These are phyloP conservation scores for Chromoteleia sp. DNA, from an alignment of 2,888 invertebrate genomes.

Conservation along the genomic window DNA sequence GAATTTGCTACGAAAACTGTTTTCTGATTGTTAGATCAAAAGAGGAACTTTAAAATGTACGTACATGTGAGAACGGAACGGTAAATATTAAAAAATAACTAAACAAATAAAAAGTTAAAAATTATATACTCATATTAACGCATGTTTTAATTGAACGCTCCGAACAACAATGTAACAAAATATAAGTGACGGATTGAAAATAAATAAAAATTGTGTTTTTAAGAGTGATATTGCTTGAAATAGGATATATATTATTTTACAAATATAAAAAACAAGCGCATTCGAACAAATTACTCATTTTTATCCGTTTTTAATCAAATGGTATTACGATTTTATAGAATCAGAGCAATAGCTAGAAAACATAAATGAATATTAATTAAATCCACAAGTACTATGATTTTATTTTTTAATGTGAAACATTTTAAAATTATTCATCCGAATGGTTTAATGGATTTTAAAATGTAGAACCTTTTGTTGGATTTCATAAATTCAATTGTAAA, in stretches of 20 bases:
- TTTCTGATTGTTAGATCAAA: no score
- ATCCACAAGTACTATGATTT: no score
- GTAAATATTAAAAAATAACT: background rate
- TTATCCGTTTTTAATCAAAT: background rate
- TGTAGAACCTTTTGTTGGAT: no score
- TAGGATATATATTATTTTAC: slow-evolving; percentile 1
- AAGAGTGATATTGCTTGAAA: background rate
- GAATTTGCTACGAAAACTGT: no score
- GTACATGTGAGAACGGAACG: no score
- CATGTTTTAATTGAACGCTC: background rate
- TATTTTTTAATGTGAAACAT: no score
- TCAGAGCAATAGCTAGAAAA: no score
- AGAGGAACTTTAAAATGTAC: no score
- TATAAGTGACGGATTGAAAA: background rate
- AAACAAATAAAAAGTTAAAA: background rate
- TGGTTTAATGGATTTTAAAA: no score
- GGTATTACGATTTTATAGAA: background rate
- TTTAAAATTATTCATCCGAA: no score
- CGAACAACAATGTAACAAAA: background rate
- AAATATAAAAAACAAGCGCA: background rate
- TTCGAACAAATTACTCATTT: background rate
- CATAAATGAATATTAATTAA: no score
- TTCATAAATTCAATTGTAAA: no score
- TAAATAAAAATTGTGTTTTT: background rate
- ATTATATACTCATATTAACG: background rate